Evolutionary conservation across 2,888 invertebrate species (phyloP), one percentile per base, ranked within the genome.

Genomic region (Uropetala carovei): DNA sequence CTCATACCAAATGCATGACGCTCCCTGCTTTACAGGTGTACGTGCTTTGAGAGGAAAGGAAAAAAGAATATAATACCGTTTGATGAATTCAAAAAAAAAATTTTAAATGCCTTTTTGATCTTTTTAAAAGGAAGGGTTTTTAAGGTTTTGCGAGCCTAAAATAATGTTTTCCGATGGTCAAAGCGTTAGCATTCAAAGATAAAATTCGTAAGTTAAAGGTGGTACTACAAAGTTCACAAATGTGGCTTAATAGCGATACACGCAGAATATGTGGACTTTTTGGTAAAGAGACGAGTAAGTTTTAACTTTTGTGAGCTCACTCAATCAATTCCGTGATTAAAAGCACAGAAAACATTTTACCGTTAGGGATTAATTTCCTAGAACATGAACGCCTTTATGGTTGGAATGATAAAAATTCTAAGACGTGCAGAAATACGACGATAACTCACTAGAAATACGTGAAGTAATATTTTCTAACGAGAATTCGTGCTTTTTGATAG

Each of bases 1-100:
- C 64, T 89, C 89, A 89, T 89, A 64, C 64, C 89, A 89, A 89
- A 89, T 89, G 89, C 89, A 89, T 89, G 89, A 89, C 89, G 89
- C 89, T 89, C 89, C 64, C 64, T 64, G 89, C 89, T 89, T 89
- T 89, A 89, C 89, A 89, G 89, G 89, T 89, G 64, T 60, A 43
- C 43, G 59, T 89, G 89, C 89, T 89, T 89, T 89, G 89, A 89
- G 89, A 22, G 89, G 64, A 43, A 56, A 43, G 64, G 57, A 57
- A 83, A 57, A 57, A 83, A 83, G 64, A 89, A 89, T 68, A 64
- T 22, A 27, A 16, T 89, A 43, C 64, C 89, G 89, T 89, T 89
- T 89, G 89, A 89, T 89, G 89, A 89, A 89, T 89, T 43, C 43
- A 75, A 43, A 43, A 64, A 43, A 89, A 89, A 30, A 64, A 64